phyloP scores from a whole-genome alignment of 2,888 invertebrate species.

The Siphlonurus alternatus region DNA sequence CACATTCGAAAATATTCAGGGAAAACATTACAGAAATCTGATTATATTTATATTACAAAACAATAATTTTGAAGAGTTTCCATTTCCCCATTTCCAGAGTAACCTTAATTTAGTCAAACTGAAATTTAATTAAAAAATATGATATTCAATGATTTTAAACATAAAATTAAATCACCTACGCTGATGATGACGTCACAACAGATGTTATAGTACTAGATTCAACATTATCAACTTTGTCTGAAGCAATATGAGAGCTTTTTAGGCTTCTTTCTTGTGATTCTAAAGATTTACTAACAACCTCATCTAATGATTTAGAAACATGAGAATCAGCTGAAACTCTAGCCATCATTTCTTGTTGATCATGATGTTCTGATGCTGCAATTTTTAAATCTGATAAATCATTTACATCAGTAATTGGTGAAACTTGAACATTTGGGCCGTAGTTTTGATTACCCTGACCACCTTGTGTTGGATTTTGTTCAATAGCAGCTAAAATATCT shows the following conservation, averaged over 20 bases:
- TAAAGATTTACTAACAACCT: background rate
- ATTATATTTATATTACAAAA: too few species aligned
- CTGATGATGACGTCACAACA: background rate
- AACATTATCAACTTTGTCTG: background rate
- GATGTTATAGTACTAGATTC: background rate
- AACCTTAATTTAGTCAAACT: too few species aligned
- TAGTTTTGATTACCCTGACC: background rate
- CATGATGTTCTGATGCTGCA: background rate
- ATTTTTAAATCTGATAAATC: background rate
- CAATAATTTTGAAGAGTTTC: too few species aligned
- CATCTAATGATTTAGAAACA: background rate
- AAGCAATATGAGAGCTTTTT: background rate
- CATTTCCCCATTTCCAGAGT: too few species aligned
- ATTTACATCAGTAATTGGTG: background rate
- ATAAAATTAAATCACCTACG: background rate
- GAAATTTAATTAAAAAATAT: too few species aligned
- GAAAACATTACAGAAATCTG: too few species aligned
- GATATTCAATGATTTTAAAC: background rate
- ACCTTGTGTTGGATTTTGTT: constrained; percentile 30
- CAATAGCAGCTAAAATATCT: constrained; percentile 66
- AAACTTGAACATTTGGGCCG: background rate
- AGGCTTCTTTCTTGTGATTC: background rate
- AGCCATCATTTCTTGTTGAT: background rate
- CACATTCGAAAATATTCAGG: too few species aligned
- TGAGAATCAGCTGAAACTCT: background rate